Conservation (phyloP, 1,140 invertebrate genomes). For the Bombyx mori region DNA sequence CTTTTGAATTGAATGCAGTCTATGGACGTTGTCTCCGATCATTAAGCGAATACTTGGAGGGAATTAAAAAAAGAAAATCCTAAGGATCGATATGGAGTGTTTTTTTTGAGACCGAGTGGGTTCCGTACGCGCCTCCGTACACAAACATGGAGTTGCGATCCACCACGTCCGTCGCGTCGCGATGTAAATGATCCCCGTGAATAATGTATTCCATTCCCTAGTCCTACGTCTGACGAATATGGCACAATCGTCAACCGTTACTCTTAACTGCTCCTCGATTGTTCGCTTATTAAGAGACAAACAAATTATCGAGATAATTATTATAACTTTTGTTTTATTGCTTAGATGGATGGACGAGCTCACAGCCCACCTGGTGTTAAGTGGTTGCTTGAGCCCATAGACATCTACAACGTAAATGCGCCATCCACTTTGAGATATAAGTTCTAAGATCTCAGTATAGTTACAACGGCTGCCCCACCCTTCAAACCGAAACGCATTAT, state of each 20-base stretch:
- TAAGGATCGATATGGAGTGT: constrained; percentile 48
- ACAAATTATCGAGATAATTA: neutral
- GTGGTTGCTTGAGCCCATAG: too few relatives aligned
- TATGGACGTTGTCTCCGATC: constrained; percentile 28
- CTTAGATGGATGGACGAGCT: too few relatives aligned
- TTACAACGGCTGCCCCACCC: too few relatives aligned
- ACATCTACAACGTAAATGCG: too few relatives aligned
- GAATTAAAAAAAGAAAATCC: constrained; percentile 40
- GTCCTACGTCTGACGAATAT: constrained; percentile 52
- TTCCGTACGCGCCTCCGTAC: constrained; percentile 43
- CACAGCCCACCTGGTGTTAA: too few relatives aligned
- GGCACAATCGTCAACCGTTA: constrained; percentile 62
- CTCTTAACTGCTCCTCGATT: constrained; percentile 51
- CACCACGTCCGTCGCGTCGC: constrained; percentile 46
- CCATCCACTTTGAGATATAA: too few relatives aligned
- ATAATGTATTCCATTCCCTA: constrained; percentile 67
- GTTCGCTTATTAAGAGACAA: constrained; percentile 22
- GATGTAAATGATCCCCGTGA: constrained; percentile 68
- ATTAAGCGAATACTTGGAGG: constrained; percentile 34
- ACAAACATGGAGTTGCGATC: constrained; percentile 58
- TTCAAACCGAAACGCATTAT: too few relatives aligned
- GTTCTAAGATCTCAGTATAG: too few relatives aligned
- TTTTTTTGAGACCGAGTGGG: constrained; percentile 49
- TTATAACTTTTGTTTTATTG: too few relatives aligned
- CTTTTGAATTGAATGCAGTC: constrained; percentile 29